phyloP scores from a whole-genome alignment of 92 coral and sea anemone genomes.

The Umimayanthus chanpuru region DNA sequence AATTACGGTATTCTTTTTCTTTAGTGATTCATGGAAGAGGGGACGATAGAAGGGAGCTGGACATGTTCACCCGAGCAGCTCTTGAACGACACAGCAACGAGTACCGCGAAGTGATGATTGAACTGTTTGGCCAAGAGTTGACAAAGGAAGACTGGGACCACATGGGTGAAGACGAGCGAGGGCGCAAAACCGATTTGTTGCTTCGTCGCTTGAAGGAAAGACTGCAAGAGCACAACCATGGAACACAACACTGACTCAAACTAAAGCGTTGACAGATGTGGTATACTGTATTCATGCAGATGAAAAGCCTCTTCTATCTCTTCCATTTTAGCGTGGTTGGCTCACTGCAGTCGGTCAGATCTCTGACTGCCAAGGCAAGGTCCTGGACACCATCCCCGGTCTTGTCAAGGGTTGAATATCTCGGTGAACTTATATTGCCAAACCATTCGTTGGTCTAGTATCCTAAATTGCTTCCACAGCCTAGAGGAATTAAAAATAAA shows the following conservation, averaged over 20 bases:
- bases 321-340: neutral
- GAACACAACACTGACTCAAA: neutral
- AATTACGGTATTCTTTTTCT: no score
- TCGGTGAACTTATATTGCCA: no score
- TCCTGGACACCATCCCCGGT: no score
- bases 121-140: slow-evolving; percentile 74
- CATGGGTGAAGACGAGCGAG: slow-evolving; percentile 65
- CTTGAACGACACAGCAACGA: slow-evolving; percentile 49
- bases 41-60: slow-evolving; percentile 54
- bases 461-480: no score
- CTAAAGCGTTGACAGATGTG: neutral
- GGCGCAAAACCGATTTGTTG: slow-evolving; percentile 50
- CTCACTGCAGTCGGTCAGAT: neutral
- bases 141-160: slow-evolving; percentile 71
- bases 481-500: no score
- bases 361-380: no score
- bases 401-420: no score
- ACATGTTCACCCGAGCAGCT: slow-evolving; percentile 48
- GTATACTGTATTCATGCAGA: neutral
- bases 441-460: no score
- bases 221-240: slow-evolving; percentile 33
- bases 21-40: slow-evolving; percentile 74
- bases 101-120: slow-evolving; percentile 60
- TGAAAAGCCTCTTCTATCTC: neutral
- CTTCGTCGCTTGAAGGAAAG: slow-evolving; percentile 57